Evolutionary conservation across 2,797 vertebrate species (phyloP).

Genomic region (Sebastiscus albofasciatus): DNA sequence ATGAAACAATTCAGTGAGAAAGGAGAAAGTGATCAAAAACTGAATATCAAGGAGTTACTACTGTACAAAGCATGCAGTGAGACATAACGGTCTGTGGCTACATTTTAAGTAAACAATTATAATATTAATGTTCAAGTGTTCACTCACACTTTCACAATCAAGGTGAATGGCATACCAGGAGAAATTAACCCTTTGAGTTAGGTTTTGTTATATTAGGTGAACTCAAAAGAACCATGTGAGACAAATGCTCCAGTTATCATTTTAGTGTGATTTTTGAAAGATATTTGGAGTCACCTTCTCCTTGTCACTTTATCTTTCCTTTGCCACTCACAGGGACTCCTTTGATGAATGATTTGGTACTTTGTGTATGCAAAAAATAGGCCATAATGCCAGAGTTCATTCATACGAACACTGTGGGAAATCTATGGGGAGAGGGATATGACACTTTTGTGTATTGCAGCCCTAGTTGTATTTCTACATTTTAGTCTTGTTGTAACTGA

Average conservation of each 20-base stretch:
- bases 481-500: slow-evolving; percentile 12
- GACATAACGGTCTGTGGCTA: slow-evolving; percentile 32
- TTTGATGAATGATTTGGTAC: background rate
- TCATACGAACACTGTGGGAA: slow-evolving; percentile 3
- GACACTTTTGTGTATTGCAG: slow-evolving; percentile 19
- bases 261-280: background rate
- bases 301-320: background rate
- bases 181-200: slow-evolving; percentile 1
- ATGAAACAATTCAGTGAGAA: slow-evolving; percentile 5
- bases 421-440: background rate
- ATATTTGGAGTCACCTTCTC: background rate
- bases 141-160: slow-evolving; percentile 8
- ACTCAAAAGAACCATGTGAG: slow-evolving; percentile 6
- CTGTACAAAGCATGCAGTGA: slow-evolving; percentile 65
- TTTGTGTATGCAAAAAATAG: background rate
- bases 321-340: background rate
- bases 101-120: slow-evolving; percentile 38
- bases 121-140: slow-evolving; percentile 23
- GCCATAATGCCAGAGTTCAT: background rate
- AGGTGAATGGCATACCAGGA: slow-evolving; percentile 15
- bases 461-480: slow-evolving; percentile 20
- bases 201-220: slow-evolving; percentile 1
- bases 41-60: slow-evolving; percentile 31
- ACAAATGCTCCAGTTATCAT: background rate
- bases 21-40: slow-evolving; percentile 20